Percentiles rank a stretch among this genome's conserved stretches.
These are phyloP conservation scores for Cotesia typhae DNA, from an alignment of 1,140 invertebrate genomes.

Conservation along the genomic window DNA sequence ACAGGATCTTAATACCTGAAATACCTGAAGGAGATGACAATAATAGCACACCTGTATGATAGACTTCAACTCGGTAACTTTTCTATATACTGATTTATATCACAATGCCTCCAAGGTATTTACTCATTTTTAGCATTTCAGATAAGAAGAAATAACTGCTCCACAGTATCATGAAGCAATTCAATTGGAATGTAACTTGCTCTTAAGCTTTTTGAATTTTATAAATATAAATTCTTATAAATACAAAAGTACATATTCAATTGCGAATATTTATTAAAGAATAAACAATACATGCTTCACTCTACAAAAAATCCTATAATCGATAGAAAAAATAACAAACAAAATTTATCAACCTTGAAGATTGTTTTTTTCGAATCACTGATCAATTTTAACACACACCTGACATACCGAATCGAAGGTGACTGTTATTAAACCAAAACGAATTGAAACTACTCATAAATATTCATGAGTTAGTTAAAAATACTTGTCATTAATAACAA, in stretches of 20 bases:
- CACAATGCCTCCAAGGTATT: not conserved
- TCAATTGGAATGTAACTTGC: too few species aligned
- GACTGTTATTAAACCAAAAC: not conserved
- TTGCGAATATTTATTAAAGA: too few species aligned
- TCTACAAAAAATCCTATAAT: not conserved
- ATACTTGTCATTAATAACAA: not conserved
- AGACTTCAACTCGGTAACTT: not conserved
- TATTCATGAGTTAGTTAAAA: not conserved
- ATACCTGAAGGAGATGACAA: not conserved
- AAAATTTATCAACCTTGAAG: constrained; percentile 12
- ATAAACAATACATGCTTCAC: too few species aligned
- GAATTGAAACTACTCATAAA: not conserved
- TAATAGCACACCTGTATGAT: constrained; percentile 4
- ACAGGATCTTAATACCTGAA: not conserved
- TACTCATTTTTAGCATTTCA: too few species aligned
- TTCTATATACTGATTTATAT: not conserved
- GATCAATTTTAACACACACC: not conserved
- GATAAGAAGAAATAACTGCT: too few species aligned
- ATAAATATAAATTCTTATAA: too few species aligned
- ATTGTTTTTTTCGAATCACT: not conserved
- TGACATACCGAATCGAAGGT: not conserved
- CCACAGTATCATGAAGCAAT: too few species aligned
- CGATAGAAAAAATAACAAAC: not conserved
- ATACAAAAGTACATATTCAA: too few species aligned
- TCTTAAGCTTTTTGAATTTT: too few species aligned